phyloP scores from a whole-genome alignment of 1,140 invertebrate genomes.

The Matsumurasca onukii region DNA sequence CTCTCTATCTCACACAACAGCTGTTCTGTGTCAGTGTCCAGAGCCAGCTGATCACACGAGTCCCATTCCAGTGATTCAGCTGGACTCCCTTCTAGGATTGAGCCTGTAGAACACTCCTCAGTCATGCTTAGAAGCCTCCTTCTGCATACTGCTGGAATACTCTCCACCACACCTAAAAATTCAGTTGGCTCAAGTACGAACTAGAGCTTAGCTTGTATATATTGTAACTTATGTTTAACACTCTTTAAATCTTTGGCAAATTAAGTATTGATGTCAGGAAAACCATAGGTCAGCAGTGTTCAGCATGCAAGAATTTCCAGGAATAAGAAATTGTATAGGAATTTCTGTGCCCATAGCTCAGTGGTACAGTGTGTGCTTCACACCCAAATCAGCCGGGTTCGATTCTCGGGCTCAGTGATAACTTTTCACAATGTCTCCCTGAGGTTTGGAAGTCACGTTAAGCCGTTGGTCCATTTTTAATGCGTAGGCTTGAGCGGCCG shows the following conservation, averaged over 20 bases:
- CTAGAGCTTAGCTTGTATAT: neutral
- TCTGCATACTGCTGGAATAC: neutral
- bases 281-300: no score
- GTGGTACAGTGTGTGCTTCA: no score
- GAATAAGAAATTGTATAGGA: no score
- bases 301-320: no score
- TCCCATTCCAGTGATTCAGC: slow-evolving; percentile 40
- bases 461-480: no score
- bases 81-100: slow-evolving; percentile 25
- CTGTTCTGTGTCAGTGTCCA: slow-evolving; percentile 39
- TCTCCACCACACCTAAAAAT: neutral
- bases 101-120: slow-evolving; percentile 30
- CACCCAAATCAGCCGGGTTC: no score
- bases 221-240: neutral
- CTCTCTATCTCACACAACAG: slow-evolving; percentile 39
- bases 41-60: slow-evolving; percentile 30
- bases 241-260: neutral
- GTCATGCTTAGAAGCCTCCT: slow-evolving; percentile 20
- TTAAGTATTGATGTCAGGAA: neutral
- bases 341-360: no score
- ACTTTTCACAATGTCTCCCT: no score
- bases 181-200: neutral
- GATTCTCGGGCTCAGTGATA: no score
- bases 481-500: no score
- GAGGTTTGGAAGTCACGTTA: no score